Evolutionary conservation across 2,113 vertebrate genomes (phyloP).

Genomic region (Tychaedon coryphoeus): DNA sequence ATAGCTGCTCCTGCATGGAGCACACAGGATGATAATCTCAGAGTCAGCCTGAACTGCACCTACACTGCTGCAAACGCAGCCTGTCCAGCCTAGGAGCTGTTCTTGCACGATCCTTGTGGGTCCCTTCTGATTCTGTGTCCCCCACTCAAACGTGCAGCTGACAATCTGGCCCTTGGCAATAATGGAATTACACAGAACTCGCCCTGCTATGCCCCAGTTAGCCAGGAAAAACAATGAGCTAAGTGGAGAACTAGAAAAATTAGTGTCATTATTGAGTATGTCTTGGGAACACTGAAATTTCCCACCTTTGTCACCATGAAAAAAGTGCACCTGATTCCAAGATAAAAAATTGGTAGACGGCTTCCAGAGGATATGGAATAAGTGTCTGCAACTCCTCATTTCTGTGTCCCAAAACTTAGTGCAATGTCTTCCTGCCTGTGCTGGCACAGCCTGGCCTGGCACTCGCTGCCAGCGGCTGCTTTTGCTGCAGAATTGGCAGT

Average conservation of each 20-base stretch:
- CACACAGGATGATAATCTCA: not conserved
- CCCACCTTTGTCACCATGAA: not conserved
- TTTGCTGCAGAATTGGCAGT: not conserved
- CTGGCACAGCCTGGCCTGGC: not conserved
- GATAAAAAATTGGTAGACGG: not conserved
- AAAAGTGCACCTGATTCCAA: not conserved
- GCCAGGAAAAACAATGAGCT: not conserved
- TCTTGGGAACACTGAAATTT: not conserved
- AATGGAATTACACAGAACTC: not conserved
- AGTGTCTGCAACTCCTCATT: not conserved
- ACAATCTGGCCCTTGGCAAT: not conserved
- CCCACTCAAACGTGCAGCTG: not conserved
- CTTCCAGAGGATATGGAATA: not conserved
- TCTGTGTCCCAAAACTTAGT: not conserved
- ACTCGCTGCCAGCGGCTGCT: fast-evolving
- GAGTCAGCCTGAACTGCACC: not conserved
- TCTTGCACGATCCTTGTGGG: not conserved
- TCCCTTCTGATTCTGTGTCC: not conserved
- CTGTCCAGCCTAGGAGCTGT: not conserved
- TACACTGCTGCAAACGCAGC: not conserved
- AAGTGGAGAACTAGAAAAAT: not conserved
- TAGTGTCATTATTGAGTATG: not conserved
- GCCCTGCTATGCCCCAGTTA: not conserved
- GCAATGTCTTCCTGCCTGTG: not conserved
- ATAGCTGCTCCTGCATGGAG: not conserved